Base-by-base conservation (phyloP, 2,888 invertebrate genomes). In the Drosophila siamana region DNA sequence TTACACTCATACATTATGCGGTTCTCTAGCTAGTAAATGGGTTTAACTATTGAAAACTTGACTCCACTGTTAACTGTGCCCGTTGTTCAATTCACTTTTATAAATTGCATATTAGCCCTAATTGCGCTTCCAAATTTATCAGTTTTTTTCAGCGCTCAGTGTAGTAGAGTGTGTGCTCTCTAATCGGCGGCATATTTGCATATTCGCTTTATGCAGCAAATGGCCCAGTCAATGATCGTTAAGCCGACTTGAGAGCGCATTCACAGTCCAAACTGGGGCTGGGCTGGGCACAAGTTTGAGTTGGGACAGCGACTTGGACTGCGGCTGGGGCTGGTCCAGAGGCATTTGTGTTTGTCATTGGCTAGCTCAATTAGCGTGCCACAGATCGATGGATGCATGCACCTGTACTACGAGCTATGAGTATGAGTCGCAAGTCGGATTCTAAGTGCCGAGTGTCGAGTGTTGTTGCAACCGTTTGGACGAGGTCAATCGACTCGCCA, bases 141-240 rank as follows among this genome's bases (percentile, higher is more conserved):
- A 11, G 8, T 15, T 15, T n/a, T 8, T 22, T 30, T 33, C 36
- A 19, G 15, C 41, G 54, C 41, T n/a, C 41, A 70, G 73, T 78
- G 74, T 54, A 77, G 16, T 9, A 22, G 19, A 28, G 55, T 40
- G 59, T 59, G 52, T 24, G 30, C 52, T 57, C 68, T 78, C 80
- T 86, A 84, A 87, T 80, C 84, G 88, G 74, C 84, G 88, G 84
- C 83, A 88, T 87, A 83, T 83, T 83, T 83, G 87, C 87, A 83
- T 87, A 87, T 87, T 78, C 83, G 69, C 86, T 76, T 83, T 78
- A 85, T 77, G 68, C 78, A 85, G 85, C 85, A 74, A 86, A 86
- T 83, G 82, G 78, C 62, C 68, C 66, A 85, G 85, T 83, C 87
- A 83, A 83, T 83, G 83, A 81, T 83, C 87, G 83, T 86, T 83